A percentile compares a stretch with the other conserved stretches of the same genome.
phyloP scores from a whole-genome alignment of 1,140 invertebrate species.

The Listronotus bonariensis region DNA sequence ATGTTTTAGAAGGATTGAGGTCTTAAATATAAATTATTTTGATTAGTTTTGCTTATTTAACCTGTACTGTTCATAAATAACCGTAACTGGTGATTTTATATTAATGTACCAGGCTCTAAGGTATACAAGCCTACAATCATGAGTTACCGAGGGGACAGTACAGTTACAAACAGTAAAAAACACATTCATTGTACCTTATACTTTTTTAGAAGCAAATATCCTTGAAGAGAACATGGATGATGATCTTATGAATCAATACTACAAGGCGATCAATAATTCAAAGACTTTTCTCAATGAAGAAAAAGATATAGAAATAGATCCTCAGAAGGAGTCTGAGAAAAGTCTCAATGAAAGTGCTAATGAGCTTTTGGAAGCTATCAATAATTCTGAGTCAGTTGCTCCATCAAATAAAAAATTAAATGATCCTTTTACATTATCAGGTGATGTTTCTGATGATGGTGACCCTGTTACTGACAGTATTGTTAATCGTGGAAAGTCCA shows the following conservation, averaged over 20 bases:
- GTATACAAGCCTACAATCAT: no score
- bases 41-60: no score
- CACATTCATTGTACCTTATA: background rate
- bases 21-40: no score
- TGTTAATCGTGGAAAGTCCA: background rate
- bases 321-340: constrained; percentile 4
- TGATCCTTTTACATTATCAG: background rate
- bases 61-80: no score
- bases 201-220: constrained; percentile 26
- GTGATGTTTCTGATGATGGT: constrained; percentile 1
- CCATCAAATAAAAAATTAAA: constrained; percentile 7
- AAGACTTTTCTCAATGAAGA: constrained; percentile 10
- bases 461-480: background rate
- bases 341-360: constrained; percentile 30
- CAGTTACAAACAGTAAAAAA: no score
- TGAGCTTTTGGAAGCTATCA: constrained; percentile 32
- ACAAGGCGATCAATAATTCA: constrained; percentile 24
- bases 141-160: no score
- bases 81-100: no score
- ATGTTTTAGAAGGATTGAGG: no score
- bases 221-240: constrained; percentile 21
- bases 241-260: constrained; percentile 14
- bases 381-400: constrained; percentile 25
- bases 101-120: no score
- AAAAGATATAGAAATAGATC: background rate